These are phyloP conservation scores for Oncopodura yosiiana DNA, from an alignment of 1,140 invertebrate genomes.

Conservation along the genomic window DNA sequence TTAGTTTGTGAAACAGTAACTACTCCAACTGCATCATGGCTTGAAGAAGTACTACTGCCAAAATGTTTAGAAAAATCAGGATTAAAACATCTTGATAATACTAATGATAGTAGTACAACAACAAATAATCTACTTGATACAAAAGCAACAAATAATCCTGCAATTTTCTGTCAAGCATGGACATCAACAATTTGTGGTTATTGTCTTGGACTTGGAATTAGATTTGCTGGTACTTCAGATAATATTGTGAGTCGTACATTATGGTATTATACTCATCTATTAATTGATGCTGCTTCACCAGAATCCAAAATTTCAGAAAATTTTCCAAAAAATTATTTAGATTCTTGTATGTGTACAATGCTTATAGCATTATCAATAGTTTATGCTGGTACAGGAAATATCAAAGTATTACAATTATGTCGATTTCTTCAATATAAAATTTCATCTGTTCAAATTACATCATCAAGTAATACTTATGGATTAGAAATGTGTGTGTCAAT, in stretches of 20 bases:
- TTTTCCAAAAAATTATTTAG: constrained; percentile 33
- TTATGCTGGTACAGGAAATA: constrained; percentile 86
- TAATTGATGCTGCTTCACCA: constrained; percentile 14
- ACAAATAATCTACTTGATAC: constrained; percentile 59
- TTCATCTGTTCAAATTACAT: constrained; percentile 38
- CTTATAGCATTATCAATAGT: constrained; percentile 47
- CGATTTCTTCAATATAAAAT: constrained; percentile 63
- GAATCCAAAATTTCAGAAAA: constrained; percentile 29
- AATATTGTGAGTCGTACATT: constrained; percentile 66
- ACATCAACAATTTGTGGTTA: constrained; percentile 91
- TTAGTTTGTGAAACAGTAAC: constrained; percentile 81
- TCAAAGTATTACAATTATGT: constrained; percentile 74
- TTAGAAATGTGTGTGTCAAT: constrained; percentile 44
- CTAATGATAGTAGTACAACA: constrained; percentile 45
- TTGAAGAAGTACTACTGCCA: constrained; percentile 46
- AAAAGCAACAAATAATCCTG: constrained; percentile 87
- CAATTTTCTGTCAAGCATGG: constrained; percentile 71
- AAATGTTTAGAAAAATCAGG: constrained; percentile 18
- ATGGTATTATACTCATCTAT: constrained; percentile 50
- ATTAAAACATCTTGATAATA: constrained; percentile 57
- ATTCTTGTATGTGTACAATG: constrained; percentile 28
- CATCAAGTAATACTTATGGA: constrained; percentile 38
- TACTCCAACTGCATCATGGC: constrained; percentile 68
- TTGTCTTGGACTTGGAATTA: constrained; percentile 84
- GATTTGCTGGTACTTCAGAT: constrained; percentile 86